A percentile compares a stretch with the other conserved stretches of the same genome.
phyloP scores from a whole-genome alignment of 1,140 invertebrate species.

The Pseudomyrmex gracilis region DNA sequence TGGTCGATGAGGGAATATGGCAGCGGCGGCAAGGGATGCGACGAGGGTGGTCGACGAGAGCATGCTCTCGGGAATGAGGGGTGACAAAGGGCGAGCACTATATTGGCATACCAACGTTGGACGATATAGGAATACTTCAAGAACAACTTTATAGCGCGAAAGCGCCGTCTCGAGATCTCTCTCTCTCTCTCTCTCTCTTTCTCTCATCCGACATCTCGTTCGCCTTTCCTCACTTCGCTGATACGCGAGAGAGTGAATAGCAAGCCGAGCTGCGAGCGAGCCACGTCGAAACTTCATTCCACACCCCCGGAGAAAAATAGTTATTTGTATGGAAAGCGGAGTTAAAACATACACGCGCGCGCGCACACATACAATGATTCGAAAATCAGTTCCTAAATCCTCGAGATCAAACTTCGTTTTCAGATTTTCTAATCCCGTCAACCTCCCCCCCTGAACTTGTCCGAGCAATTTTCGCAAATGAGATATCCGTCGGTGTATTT shows the following conservation, averaged over 20 bases:
- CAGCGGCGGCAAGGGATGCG: conserved; percentile 71
- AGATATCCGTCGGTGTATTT: too few relatives aligned
- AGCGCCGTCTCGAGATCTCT: conserved; percentile 48
- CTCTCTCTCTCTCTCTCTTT: too few relatives aligned
- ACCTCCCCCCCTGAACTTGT: too few relatives aligned
- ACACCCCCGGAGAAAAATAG: too few relatives aligned
- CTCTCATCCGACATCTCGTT: conserved; percentile 15
- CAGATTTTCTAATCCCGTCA: too few relatives aligned
- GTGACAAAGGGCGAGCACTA: conserved; percentile 80
- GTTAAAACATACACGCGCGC: too few relatives aligned
- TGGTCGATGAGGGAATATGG: conserved; percentile 75
- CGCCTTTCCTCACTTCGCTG: background rate
- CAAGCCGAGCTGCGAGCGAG: conserved; percentile 9
- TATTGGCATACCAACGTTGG: conserved; percentile 84
- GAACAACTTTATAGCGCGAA: conserved; percentile 78
- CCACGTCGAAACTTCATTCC: background rate
- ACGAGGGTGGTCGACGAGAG: conserved; percentile 70
- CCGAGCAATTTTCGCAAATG: too few relatives aligned
- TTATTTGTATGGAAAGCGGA: too few relatives aligned
- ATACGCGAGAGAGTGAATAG: conserved; percentile 10
- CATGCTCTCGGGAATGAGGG: conserved; percentile 67
- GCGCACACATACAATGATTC: too few relatives aligned
- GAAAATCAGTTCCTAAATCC: too few relatives aligned
- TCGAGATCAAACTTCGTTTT: too few relatives aligned
- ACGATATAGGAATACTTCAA: conserved; percentile 84